Percentiles rank a stretch among this genome's conserved stretches.
These are phyloP conservation scores for Oxytorus armatus DNA, from an alignment of 2,888 invertebrate species.

Conservation along the genomic window DNA sequence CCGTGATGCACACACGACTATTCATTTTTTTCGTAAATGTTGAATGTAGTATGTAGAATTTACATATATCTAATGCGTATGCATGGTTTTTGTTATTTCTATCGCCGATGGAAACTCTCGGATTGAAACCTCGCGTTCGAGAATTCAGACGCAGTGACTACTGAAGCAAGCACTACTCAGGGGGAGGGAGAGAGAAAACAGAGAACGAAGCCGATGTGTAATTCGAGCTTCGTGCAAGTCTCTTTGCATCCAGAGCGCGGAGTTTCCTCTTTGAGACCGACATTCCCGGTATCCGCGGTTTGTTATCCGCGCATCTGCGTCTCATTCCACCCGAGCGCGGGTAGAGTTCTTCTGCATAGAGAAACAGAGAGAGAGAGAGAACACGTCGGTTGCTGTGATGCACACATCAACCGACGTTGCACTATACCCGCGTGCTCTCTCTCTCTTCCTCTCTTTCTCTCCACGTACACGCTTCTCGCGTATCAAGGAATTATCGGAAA, in stretches of 20 bases:
- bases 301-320: constrained; percentile 63
- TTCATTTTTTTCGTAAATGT: constrained; percentile 47
- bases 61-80: too few relatives aligned
- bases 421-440: constrained; percentile 23
- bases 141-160: constrained; percentile 12
- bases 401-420: constrained; percentile 36
- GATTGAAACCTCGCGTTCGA: constrained; percentile 23
- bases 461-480: constrained; percentile 33
- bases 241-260: constrained; percentile 52
- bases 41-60: constrained; percentile 8
- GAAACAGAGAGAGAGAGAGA: constrained; percentile 3
- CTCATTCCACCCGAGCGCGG: constrained; percentile 32
- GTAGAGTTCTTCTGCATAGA: not conserved
- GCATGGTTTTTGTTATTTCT: not conserved
- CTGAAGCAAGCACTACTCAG: constrained; percentile 1
- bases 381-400: not conserved
- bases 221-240: constrained; percentile 59
- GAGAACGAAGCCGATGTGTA: constrained; percentile 43
- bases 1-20: not conserved
- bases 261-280: constrained; percentile 61
- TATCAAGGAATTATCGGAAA: constrained; percentile 54
- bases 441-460: not conserved
- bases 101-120: not conserved
- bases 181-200: constrained; percentile 3
- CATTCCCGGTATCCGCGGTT: constrained; percentile 52